These are phyloP conservation scores for Asteroscopus sphinx DNA, from an alignment of 2,888 invertebrate species.

Conservation along the genomic window DNA sequence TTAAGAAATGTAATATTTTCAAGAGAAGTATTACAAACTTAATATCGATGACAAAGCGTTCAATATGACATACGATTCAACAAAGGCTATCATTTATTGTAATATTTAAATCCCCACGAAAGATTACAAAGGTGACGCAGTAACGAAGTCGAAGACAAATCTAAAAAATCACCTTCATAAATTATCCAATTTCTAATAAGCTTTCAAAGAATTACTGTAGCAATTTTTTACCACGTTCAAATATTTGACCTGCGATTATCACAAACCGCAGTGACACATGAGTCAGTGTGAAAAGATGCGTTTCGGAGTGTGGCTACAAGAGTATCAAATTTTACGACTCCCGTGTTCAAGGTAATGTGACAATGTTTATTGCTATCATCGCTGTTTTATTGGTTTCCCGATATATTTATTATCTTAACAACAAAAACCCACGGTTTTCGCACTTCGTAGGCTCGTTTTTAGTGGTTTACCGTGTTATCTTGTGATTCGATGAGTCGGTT, in stretches of 20 bases:
- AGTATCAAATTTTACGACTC: constrained; percentile 76
- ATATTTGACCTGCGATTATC: constrained; percentile 55
- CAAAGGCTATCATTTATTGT: constrained; percentile 49
- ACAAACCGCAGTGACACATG: constrained; percentile 40
- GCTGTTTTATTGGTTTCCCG: constrained; percentile 63
- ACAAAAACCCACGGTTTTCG: constrained; percentile 49
- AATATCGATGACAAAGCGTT: constrained; percentile 34
- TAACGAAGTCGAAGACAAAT: constrained; percentile 41
- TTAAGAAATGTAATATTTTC: constrained; percentile 2
- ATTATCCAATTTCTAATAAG: constrained; percentile 51
- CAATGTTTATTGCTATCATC: constrained; percentile 69
- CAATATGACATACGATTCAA: constrained; percentile 47
- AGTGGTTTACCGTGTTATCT: constrained; percentile 39
- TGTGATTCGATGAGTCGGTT: constrained; percentile 29
- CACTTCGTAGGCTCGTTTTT: constrained; percentile 33
- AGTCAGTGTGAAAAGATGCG: constrained; percentile 57
- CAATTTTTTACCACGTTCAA: constrained; percentile 54
- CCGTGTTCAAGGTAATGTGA: constrained; percentile 71
- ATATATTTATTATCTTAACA: constrained; percentile 62
- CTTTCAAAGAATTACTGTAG: constrained; percentile 47
- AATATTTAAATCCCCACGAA: constrained; percentile 40
- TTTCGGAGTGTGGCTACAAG: constrained; percentile 56
- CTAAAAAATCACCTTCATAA: constrained; percentile 43
- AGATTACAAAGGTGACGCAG: constrained; percentile 49
- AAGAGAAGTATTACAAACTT: constrained; percentile 13